Base-by-base conservation (phyloP, 2,888 invertebrate genomes). In the Drosophila glabriapex region DNA sequence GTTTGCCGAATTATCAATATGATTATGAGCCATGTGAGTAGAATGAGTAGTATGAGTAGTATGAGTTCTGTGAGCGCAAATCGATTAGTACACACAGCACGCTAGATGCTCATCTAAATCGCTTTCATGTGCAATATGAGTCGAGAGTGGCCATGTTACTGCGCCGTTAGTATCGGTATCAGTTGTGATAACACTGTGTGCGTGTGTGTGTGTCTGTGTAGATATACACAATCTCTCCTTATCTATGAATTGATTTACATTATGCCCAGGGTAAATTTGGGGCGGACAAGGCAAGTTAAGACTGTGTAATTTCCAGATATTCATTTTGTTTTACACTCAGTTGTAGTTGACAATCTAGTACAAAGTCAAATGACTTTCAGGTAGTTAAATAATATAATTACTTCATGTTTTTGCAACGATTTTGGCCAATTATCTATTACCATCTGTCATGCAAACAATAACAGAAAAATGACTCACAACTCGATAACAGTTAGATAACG, bases 201-300 rank as follows among this genome's bases (percentile, higher is more conserved):
- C 9, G 25, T 22, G 69, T 29, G 7, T 29, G 46, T 28, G 29
- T 62, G 29, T 43, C 9, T n/a, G 54, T 56, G 12, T 12, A 14
- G 14, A 14, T 31, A 50, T 28, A 28, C 22, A 10, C 41, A 28
- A 22, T 22, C 22, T 46, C 22, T 4, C 60, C 43, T 78, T 82
- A 82, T 80, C 78, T 58, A 31, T n/a, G 66, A 74, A 71, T 68
- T 70, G 43, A 28, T 52, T 63, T 59, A 68, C 37, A 43, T 39
- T 41, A 55, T 37, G 54, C 43, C 50, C 76, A 80, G 72, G 80
- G 76, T 80, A 53, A 53, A n/a, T 33, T 3, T 16, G 25, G 35
- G 43, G 19, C 35, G n/a, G 35, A 12, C 25, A 25, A 6, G 6
- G 52, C 3, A 29, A 25, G 1, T 12, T 16, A 12, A 14, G 43